Evolutionary conservation across 1,140 invertebrate genomes (phyloP).

Genomic region (Thaumatotibia leucotreta): DNA sequence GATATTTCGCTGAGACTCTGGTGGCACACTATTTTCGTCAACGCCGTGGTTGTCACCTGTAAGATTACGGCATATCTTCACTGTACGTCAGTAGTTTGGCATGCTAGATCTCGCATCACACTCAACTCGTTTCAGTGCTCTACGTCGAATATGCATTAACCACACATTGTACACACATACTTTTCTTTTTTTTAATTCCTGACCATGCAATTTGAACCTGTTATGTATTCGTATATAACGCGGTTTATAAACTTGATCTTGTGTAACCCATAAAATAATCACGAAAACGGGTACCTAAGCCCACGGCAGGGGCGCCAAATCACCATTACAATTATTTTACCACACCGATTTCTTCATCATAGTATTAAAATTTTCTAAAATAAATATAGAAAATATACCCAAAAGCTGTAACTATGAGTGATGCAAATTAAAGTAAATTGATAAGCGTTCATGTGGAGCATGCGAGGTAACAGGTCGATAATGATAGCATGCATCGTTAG

Average conservation of each 20-base stretch:
- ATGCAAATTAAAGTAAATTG: conserved; percentile 48
- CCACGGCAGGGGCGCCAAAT: conserved; percentile 69
- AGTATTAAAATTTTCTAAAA: conserved; percentile 34
- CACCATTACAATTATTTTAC: conserved; percentile 40
- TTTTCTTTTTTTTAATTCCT: neutral
- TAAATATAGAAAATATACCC: conserved; percentile 37
- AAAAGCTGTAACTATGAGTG: conserved; percentile 48
- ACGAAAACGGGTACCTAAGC: conserved; percentile 46
- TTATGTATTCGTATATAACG: neutral
- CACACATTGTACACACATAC: neutral
- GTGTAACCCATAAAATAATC: neutral
- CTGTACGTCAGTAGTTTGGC: conserved; percentile 23
- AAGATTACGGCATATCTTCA: conserved; percentile 51
- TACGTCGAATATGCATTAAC: neutral
- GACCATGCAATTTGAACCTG: neutral
- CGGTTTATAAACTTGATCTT: neutral
- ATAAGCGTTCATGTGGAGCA: conserved; percentile 50
- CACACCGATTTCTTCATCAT: conserved; percentile 71
- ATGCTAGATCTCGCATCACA: conserved; percentile 28
- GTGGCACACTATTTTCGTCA: conserved; percentile 64
- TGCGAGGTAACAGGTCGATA: too few relatives aligned
- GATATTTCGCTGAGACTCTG: conserved; percentile 53
- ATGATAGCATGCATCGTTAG: conserved; percentile 31
- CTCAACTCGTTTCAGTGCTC: neutral
- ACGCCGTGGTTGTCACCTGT: conserved; percentile 67